phyloP scores from a whole-genome alignment of 2,888 invertebrate species.

The Megalurothrips usitatus region DNA sequence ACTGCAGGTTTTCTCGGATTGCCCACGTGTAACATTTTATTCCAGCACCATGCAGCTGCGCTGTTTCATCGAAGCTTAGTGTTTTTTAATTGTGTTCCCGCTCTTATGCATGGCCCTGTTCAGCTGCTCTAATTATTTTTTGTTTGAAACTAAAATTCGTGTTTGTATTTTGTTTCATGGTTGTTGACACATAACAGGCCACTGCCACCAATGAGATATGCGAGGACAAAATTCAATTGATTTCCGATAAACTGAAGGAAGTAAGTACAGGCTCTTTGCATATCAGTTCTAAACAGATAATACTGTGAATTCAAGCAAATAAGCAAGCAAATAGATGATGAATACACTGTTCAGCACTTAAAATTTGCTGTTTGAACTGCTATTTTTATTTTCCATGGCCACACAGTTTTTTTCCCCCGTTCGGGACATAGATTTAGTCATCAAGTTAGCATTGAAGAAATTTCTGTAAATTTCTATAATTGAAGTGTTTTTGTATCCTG shows the following conservation, averaged over 20 bases:
- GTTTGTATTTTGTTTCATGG: constrained; percentile 35
- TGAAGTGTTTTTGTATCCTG: too few relatives aligned
- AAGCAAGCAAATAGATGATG: too few relatives aligned
- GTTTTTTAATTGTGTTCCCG: constrained; percentile 29
- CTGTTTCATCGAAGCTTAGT: constrained; percentile 24
- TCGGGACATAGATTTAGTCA: too few relatives aligned
- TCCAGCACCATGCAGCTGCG: constrained; percentile 16
- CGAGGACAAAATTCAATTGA: constrained; percentile 68
- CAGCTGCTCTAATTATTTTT: neutral
- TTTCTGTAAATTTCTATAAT: too few relatives aligned
- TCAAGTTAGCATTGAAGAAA: too few relatives aligned
- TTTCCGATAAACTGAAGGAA: constrained; percentile 67
- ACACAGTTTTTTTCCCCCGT: too few relatives aligned
- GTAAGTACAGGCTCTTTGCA: constrained; percentile 54
- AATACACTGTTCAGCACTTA: too few relatives aligned
- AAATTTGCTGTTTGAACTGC: too few relatives aligned
- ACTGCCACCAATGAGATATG: constrained; percentile 66
- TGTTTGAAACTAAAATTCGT: constrained; percentile 17
- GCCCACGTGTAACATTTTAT: constrained; percentile 22
- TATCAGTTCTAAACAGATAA: neutral
- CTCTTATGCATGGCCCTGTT: constrained; percentile 31
- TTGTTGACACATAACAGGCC: constrained; percentile 50
- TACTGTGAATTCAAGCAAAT: neutral
- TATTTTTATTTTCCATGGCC: too few relatives aligned
- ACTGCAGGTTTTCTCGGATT: neutral